Evolutionary conservation across 2,888 invertebrate species (phyloP).

Genomic region (Nasonovia ribisnigri): DNA sequence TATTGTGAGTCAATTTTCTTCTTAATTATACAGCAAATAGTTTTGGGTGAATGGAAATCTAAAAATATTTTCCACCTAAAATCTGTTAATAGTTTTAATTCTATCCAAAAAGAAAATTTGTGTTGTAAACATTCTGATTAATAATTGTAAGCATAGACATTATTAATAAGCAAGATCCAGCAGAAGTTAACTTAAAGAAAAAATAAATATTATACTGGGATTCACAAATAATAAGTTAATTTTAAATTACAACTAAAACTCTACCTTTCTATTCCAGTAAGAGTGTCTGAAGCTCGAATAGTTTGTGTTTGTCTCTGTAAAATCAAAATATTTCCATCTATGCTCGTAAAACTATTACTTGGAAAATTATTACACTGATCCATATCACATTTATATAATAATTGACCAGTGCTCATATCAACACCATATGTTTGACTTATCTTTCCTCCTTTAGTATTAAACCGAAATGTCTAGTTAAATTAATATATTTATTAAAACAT

Average conservation of each 20-base stretch:
- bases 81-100: not conserved
- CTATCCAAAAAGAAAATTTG: not conserved
- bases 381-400: constrained; percentile 84
- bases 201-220: not conserved
- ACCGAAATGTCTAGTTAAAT: constrained; percentile 19
- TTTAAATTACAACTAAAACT: not conserved
- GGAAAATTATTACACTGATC: constrained; percentile 80
- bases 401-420: constrained; percentile 79
- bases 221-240: not conserved
- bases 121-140: not conserved
- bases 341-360: constrained; percentile 72
- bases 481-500: constrained; percentile 2
- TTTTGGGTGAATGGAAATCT: not conserved
- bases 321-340: constrained; percentile 76
- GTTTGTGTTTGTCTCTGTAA: constrained; percentile 87
- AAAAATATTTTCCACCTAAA: not conserved
- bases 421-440: constrained; percentile 89
- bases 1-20: not conserved
- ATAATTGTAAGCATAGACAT: not conserved
- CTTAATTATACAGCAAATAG: not conserved
- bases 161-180: not conserved
- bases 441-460: constrained; percentile 77
- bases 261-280: constrained; percentile 86
- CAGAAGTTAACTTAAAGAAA: not conserved
- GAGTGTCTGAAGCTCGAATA: constrained; percentile 89